Conservation (phyloP, 2,797 vertebrate species). For the Phalanger gymnotis region DNA sequence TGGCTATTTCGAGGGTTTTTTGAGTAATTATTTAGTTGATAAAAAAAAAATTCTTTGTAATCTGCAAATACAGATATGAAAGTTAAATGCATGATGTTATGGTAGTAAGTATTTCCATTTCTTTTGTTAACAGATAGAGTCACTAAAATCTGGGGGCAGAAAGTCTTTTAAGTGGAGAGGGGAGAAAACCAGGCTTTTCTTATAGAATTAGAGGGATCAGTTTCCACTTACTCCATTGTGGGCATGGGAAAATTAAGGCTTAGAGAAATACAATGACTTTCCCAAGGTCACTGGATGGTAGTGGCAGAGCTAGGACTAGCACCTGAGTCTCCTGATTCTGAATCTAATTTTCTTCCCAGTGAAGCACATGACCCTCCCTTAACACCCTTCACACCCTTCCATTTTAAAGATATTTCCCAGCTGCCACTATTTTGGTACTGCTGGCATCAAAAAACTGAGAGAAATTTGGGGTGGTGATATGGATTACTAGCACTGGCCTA, state of each 20-base stretch:
- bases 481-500: slow-evolving; percentile 65
- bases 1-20: neutral
- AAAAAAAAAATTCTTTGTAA: neutral
- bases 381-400: slow-evolving; percentile 53
- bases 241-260: neutral
- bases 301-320: neutral
- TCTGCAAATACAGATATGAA: neutral
- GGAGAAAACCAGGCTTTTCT: neutral
- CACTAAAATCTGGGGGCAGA: neutral
- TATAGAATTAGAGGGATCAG: neutral
- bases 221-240: neutral
- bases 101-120: neutral
- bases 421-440: slow-evolving; percentile 68
- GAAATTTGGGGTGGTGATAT: slow-evolving; percentile 61
- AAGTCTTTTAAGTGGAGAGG: neutral
- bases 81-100: neutral
- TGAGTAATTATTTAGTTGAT: neutral
- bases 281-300: neutral
- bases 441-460: slow-evolving; percentile 57
- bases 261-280: neutral
- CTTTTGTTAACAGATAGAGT: neutral
- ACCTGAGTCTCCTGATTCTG: neutral
- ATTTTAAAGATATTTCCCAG: slow-evolving; percentile 13
- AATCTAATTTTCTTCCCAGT: neutral
- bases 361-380: slow-evolving; percentile 60